Conservation (phyloP, 1,140 invertebrate species). For the Heliothis subflexa region DNA sequence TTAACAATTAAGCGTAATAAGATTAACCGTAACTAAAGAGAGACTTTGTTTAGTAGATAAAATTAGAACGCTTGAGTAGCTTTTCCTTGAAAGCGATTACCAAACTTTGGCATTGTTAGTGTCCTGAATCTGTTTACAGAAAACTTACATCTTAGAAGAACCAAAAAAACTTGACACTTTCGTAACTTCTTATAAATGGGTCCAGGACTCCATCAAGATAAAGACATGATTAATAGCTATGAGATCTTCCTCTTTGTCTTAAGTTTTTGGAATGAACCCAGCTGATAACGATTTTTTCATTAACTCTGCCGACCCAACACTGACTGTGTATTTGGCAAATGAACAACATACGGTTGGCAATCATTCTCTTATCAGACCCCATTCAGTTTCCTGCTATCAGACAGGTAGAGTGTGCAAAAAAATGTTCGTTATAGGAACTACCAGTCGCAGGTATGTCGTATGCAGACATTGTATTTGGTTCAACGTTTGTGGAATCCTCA, state of each 20-base stretch:
- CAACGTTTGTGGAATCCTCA: conserved; percentile 6
- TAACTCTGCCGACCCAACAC: conserved; percentile 19
- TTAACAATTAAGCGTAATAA: too few relatives aligned
- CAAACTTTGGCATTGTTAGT: too few relatives aligned
- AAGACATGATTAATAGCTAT: conserved; percentile 57
- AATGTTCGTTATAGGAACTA: not conserved
- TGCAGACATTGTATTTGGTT: conserved; percentile 21
- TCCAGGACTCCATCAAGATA: conserved; percentile 52
- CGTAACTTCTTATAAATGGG: conserved; percentile 46
- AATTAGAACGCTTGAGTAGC: too few relatives aligned
- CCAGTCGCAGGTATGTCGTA: conserved; percentile 3
- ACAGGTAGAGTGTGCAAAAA: not conserved
- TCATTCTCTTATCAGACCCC: conserved; percentile 12
- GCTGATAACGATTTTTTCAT: conserved; percentile 54
- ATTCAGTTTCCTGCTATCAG: not conserved
- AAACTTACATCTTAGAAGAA: not conserved
- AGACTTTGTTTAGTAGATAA: too few relatives aligned
- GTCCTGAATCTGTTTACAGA: too few relatives aligned
- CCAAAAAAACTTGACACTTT: conserved; percentile 28
- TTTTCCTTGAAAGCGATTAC: too few relatives aligned
- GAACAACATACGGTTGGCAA: not conserved
- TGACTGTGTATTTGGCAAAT: conserved; percentile 21
- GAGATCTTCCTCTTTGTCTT: conserved; percentile 52
- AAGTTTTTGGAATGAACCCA: conserved; percentile 53
- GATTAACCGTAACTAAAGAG: too few relatives aligned